These are phyloP conservation scores for Cygnus atratus DNA, from an alignment of 2,113 vertebrate genomes.

Conservation along the genomic window DNA sequence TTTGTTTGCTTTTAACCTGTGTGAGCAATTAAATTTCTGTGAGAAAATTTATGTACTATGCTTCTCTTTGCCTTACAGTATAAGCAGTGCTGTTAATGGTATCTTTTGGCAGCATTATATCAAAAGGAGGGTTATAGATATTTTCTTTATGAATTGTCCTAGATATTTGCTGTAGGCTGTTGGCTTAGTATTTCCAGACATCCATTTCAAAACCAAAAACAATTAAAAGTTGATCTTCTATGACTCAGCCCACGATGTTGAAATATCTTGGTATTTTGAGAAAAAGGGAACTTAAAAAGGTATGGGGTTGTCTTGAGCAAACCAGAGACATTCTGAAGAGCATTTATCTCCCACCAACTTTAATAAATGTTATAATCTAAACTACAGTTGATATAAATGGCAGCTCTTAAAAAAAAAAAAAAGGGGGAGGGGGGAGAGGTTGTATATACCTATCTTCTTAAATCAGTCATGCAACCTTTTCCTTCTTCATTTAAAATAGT, in stretches of 20 bases:
- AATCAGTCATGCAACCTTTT: background rate
- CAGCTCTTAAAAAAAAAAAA: background rate
- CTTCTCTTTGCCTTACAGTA: background rate
- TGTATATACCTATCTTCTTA: background rate
- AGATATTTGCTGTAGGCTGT: background rate
- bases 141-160: background rate
- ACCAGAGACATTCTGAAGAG: background rate
- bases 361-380: background rate
- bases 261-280: constrained; percentile 34
- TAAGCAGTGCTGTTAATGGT: background rate
- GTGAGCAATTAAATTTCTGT: background rate
- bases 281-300: constrained; percentile 26
- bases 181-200: background rate
- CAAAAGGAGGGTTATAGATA: background rate
- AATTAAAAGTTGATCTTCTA: constrained; percentile 19
- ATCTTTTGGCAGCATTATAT: background rate
- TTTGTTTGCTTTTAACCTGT: background rate
- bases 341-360: background rate
- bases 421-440: too few species aligned
- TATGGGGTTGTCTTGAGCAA: background rate
- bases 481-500: background rate
- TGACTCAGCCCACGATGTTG: constrained; percentile 10
- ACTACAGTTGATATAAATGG: background rate
- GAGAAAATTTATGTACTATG: background rate
- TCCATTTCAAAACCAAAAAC: constrained; percentile 1